Base-by-base conservation (phyloP, 2,888 invertebrate genomes). In the Baronia brevicornis region DNA sequence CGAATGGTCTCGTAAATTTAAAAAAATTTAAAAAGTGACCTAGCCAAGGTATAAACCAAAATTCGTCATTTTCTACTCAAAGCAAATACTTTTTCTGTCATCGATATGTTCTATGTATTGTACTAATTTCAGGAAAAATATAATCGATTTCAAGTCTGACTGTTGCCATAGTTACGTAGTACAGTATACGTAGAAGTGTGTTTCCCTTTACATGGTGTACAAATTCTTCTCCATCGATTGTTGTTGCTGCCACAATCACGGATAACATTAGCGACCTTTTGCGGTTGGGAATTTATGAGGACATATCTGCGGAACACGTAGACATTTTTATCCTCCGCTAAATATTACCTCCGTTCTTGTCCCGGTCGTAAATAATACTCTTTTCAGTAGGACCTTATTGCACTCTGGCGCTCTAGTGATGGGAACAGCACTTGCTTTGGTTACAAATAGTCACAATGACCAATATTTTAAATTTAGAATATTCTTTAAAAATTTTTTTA, bases 331-430 rank as follows among this genome's bases (percentile, higher is more conserved):
- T 68, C 69, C 58, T 27, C 43, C 46, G 64, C 72, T 70, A 64
- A 68, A 75, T 78, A 78, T 78, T 74, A 68, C 70, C 61, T 65
- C 48, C 53, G 52, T 60, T 52, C 57, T 63, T 61, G 60, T 63
- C 48, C 55, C 43, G 51, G 54, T 69, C 80, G 78, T 82, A 82
- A 82, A 82, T 79, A 72, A 82, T 79, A 75, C 73, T 77, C 78
- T 78, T 78, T 78, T 70, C 71, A 72, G 52, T 49, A 18, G 54
- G 51, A 70, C 60, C 72, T 67, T 75, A 77, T 75, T 77, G 70
- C 73, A 47, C 60, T 66, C 58, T 54, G 53, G n/a, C n/a, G 6
- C 12, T 2, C 18, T 15, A 36, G 30, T 14, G 36, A 26, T 31
- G 36, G 29, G 21, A n/a, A 20, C 3, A 19, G 8, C 55, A 43